Base-by-base conservation (phyloP, 2,113 vertebrate species). In the Leptocoma aspasia region DNA sequence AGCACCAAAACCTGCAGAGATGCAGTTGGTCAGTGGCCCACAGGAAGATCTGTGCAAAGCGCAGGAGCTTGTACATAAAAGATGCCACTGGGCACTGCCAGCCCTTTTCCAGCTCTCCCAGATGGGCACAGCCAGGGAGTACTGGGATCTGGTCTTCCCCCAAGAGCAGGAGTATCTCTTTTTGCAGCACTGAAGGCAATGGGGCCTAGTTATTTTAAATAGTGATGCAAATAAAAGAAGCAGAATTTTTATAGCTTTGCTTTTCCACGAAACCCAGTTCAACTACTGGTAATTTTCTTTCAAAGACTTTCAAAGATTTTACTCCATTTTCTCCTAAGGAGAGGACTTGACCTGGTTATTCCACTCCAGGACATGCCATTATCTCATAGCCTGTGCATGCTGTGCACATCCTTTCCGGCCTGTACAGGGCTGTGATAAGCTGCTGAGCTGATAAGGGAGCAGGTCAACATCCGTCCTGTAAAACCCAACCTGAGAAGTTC, bases 371-470 rank as follows among this genome's bases (percentile, higher is more conserved):
- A 76, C 44, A 50, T 24, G 24, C 31, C 15, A 2, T 71, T 54
- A 1, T 44, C 80, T 93, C 61, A 71, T 5, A 4, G 14, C 1
- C 2, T 37, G 35, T 44, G 13, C 57, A 10, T 21, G 17, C 41
- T 89, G 54, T 82, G 6, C 75, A 41, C 63, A 7, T 92, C 63
- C 59, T 89, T 90, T 61, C 75, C 18, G 15, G 30, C 47, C 77
- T 49, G 4, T 24, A 49, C 18, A 4, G 13, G 9, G 52, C 65
- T 44, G 28, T 72, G 82, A 81, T 84, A 92, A 92, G 41, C 35
- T 70, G 85, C 93, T 54, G 75, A 88, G 87, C 82, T 77, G 93
- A 78, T 93, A 94, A 83, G 56, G 64, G 64, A 63, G 69, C 52
- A 75, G 88, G 75, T 86, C 3, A 1, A 60, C 80, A 86, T 92